These are phyloP conservation scores for Aselliscus stoliczkanus DNA, from an alignment of 2,797 vertebrate genomes.

Conservation along the genomic window DNA sequence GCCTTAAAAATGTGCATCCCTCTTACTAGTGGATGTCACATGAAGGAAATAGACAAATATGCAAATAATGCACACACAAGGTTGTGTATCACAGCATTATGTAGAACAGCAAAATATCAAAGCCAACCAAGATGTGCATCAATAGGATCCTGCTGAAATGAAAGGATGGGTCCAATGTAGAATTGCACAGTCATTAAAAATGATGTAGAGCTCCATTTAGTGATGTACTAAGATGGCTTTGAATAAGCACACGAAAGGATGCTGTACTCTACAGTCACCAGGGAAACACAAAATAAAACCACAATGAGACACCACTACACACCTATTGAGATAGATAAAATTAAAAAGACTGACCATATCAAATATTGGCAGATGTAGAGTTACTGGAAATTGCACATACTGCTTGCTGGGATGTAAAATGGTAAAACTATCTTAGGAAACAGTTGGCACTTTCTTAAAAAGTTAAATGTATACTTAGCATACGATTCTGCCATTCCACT, in stretches of 20 bases:
- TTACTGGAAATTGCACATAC: background rate
- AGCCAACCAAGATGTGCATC: background rate
- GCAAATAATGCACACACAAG: background rate
- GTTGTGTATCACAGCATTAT: too few relatives aligned
- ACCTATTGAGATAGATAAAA: background rate
- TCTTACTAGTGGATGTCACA: background rate
- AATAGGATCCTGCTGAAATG: background rate
- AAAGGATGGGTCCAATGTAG: background rate
- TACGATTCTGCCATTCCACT: background rate
- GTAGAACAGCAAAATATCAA: background rate
- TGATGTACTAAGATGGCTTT: background rate
- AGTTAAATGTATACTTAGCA: background rate
- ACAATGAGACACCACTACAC: background rate
- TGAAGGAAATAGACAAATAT: background rate
- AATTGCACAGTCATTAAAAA: background rate
- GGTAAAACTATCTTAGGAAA: background rate
- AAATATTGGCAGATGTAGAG: too few relatives aligned
- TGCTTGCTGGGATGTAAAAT: background rate
- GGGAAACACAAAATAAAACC: background rate
- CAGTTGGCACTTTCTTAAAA: background rate
- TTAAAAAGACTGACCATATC: background rate
- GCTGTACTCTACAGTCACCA: background rate
- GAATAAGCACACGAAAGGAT: background rate
- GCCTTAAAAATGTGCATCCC: background rate
- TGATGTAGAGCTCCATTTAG: background rate